phyloP scores from a whole-genome alignment of 2,888 invertebrate species.

The Lampropteryx suffumata region DNA sequence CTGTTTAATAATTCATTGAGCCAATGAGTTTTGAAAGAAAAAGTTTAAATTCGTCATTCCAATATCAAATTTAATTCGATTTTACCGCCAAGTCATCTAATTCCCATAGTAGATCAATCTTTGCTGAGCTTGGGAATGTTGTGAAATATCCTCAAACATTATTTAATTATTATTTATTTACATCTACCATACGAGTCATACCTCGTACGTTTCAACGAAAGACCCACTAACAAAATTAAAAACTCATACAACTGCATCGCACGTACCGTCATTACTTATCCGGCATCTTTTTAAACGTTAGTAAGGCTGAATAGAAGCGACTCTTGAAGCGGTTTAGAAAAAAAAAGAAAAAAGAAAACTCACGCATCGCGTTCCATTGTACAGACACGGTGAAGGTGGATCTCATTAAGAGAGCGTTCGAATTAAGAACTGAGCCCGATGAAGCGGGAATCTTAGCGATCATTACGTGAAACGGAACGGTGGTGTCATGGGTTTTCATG shows the following conservation, averaged over 20 bases:
- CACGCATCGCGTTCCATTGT: constrained; percentile 77
- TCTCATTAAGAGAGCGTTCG: constrained; percentile 77
- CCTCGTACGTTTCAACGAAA: constrained; percentile 2
- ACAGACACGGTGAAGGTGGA: constrained; percentile 73
- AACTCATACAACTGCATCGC: constrained; percentile 40
- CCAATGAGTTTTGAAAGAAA: too few relatives aligned
- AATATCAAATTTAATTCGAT: too few relatives aligned
- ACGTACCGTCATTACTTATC: constrained; percentile 76
- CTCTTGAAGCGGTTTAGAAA: constrained; percentile 67
- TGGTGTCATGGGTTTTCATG: constrained; percentile 38
- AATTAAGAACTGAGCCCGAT: constrained; percentile 74
- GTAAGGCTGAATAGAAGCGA: constrained; percentile 66
- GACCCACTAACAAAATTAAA: constrained; percentile 49
- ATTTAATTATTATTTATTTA: too few relatives aligned
- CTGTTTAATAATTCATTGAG: too few relatives aligned
- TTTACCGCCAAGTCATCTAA: too few relatives aligned
- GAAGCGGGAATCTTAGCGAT: constrained; percentile 78
- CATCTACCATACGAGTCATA: too few relatives aligned
- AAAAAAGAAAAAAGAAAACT: constrained; percentile 60
- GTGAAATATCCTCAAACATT: too few relatives aligned
- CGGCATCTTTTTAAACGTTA: constrained; percentile 73
- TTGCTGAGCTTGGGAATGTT: too few relatives aligned
- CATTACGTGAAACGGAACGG: constrained; percentile 71
- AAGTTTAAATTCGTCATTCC: too few relatives aligned
- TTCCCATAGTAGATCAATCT: too few relatives aligned